Percentiles rank a stretch among this genome's conserved stretches.
Conservation (phyloP, 2,113 vertebrate genomes). For the Prochilodus magdalenae region DNA sequence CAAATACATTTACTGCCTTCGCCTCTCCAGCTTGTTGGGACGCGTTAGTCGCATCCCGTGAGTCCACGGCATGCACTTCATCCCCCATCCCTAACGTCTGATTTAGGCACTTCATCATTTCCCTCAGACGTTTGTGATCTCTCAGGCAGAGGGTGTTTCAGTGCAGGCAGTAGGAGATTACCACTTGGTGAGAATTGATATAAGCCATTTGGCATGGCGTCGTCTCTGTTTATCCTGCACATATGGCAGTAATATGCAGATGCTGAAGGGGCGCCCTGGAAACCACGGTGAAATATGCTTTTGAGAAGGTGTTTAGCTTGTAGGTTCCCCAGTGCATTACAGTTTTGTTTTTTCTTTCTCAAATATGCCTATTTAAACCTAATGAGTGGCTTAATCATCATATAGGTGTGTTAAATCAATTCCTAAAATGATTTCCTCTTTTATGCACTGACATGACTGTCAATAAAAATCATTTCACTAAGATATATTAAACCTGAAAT, state of each 20-base stretch:
- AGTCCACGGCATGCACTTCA: constrained; percentile 39
- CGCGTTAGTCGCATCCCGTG: constrained; percentile 38
- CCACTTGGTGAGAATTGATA: constrained; percentile 64
- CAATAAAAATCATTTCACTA: too few relatives aligned
- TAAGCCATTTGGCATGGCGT: constrained; percentile 65
- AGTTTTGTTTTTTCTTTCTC: background rate
- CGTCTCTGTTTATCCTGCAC: constrained; percentile 52
- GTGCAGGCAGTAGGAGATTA: constrained; percentile 53
- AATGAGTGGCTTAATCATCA: background rate
- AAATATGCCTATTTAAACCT: background rate
- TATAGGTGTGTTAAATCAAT: too few relatives aligned
- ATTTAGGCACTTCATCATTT: constrained; percentile 63
- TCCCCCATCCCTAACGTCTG: constrained; percentile 24
- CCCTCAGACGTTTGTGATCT: constrained; percentile 59
- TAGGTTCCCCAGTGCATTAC: background rate
- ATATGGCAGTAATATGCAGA: constrained; percentile 65
- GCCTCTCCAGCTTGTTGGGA: constrained; percentile 55
- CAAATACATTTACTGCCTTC: constrained; percentile 62
- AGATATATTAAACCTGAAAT: too few relatives aligned
- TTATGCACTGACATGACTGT: too few relatives aligned
- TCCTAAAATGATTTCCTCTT: too few relatives aligned
- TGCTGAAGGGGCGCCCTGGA: constrained; percentile 56
- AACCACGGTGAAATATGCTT: constrained; percentile 57
- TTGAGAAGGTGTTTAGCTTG: constrained; percentile 8
- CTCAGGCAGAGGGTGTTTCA: constrained; percentile 60